Evolutionary conservation across 92 coral and sea anemone species (phyloP).

Genomic region (Meandrina meandrites): DNA sequence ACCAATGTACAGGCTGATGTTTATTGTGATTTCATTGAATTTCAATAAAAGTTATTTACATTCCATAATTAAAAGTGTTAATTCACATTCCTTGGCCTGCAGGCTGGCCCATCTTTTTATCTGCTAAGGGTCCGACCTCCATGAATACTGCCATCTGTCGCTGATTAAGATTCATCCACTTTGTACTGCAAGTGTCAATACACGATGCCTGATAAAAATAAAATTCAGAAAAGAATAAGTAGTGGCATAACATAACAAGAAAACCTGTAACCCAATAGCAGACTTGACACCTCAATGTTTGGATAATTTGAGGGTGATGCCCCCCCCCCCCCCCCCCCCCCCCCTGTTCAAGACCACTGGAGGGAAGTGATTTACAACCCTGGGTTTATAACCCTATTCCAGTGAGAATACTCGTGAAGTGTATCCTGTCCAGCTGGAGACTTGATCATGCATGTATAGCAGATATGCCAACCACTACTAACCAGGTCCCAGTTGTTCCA

Average conservation of each 20-base stretch:
- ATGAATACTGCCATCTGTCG: constrained; percentile 99
- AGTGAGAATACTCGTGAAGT: no score
- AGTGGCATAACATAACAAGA: neutral
- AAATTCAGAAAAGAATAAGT: neutral
- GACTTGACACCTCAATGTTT: neutral
- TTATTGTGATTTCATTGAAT: neutral
- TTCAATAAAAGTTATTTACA: neutral
- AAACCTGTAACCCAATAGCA: no score
- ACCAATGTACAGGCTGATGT: neutral
- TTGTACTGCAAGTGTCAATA: constrained; percentile 77
- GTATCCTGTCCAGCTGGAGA: no score
- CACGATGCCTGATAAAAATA: constrained; percentile 69
- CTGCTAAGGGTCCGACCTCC: constrained; percentile 99
- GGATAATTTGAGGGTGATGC: no score
- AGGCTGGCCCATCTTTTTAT: constrained; percentile 65
- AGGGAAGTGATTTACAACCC: no score
- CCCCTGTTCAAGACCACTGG: no score
- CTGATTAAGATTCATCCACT: constrained; percentile 93
- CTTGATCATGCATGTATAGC: no score
- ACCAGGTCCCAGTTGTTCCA: no score
- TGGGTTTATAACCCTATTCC: no score
- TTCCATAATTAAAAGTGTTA: neutral
- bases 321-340: no score
- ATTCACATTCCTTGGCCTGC: constrained; percentile 27
- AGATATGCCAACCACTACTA: no score